Evolutionary conservation across 2,113 vertebrate genomes (phyloP).

Genomic region (Indicator maculatus): DNA sequence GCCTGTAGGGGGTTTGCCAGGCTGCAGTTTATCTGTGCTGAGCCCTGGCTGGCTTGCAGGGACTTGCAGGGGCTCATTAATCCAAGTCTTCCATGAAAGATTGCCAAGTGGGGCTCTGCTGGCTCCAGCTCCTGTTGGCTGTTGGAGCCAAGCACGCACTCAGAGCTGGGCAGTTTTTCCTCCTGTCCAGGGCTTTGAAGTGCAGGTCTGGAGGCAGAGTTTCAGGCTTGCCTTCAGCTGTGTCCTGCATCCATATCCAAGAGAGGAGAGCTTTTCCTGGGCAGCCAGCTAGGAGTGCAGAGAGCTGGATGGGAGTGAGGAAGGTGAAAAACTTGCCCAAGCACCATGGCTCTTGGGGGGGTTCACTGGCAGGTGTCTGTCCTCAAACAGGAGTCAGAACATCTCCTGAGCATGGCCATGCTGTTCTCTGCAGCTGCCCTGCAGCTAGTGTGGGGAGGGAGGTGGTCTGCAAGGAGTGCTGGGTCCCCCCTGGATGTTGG

Average conservation of each 20-base stretch:
- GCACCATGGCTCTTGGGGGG: background rate
- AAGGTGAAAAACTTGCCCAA: background rate
- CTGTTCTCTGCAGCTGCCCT: background rate
- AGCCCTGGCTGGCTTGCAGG: background rate
- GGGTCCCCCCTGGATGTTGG: accelerated
- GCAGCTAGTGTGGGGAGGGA: background rate
- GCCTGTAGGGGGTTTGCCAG: background rate
- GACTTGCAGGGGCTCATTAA: background rate
- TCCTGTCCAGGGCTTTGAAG: background rate
- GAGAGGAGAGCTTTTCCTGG: background rate
- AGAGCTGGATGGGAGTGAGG: background rate
- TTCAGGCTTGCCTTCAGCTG: background rate
- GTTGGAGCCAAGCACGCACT: background rate
- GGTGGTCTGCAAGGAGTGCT: background rate
- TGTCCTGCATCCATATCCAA: background rate
- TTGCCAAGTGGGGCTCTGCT: background rate
- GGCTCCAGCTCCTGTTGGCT: background rate
- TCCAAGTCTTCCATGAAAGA: background rate
- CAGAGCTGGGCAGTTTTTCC: background rate
- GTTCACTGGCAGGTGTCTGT: background rate
- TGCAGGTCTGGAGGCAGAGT: background rate
- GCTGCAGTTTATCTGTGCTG: background rate
- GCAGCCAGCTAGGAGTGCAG: background rate
- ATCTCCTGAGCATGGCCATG: background rate
- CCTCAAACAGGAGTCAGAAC: background rate